Percentiles rank a stretch among this genome's conserved stretches.
Conservation (phyloP, 2,888 invertebrate species). For the Dilophus febrilis region DNA sequence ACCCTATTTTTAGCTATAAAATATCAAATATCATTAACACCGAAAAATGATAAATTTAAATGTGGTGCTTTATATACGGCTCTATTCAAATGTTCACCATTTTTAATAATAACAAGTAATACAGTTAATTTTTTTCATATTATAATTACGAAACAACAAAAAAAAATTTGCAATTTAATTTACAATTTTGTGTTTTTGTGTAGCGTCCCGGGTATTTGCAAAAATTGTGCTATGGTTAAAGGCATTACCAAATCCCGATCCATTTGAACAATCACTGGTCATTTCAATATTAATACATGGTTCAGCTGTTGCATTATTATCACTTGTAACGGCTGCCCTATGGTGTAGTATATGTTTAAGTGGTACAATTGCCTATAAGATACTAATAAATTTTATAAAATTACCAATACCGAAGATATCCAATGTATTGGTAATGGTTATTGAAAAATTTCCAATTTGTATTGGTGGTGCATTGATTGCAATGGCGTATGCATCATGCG, state of each 20-base stretch:
- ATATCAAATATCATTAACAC: constrained; percentile 32
- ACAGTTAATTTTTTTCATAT: background rate
- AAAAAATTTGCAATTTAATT: background rate
- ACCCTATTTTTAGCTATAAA: constrained; percentile 43
- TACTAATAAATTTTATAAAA: constrained; percentile 23
- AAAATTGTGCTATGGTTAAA: constrained; percentile 12
- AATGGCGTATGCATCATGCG: constrained; percentile 50
- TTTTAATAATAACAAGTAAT: constrained; percentile 24
- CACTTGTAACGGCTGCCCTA: constrained; percentile 35
- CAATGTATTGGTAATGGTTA: constrained; percentile 38
- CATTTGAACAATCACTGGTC: constrained; percentile 22
- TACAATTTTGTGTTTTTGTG: background rate
- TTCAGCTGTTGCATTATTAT: constrained; percentile 41
- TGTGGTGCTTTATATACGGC: constrained; percentile 39
- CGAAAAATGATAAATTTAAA: constrained; percentile 19
- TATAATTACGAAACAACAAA: background rate
- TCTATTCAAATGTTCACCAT: constrained; percentile 36
- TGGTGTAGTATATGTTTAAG: constrained; percentile 43
- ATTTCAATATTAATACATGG: constrained; percentile 44
- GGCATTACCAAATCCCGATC: constrained; percentile 14
- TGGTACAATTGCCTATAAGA: constrained; percentile 50
- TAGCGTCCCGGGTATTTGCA: constrained; percentile 14
- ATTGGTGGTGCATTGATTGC: constrained; percentile 45
- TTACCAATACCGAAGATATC: constrained; percentile 15
- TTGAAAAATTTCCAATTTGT: constrained; percentile 51